phyloP scores from a whole-genome alignment of 2,888 invertebrate genomes.

The Xylocampa areola region DNA sequence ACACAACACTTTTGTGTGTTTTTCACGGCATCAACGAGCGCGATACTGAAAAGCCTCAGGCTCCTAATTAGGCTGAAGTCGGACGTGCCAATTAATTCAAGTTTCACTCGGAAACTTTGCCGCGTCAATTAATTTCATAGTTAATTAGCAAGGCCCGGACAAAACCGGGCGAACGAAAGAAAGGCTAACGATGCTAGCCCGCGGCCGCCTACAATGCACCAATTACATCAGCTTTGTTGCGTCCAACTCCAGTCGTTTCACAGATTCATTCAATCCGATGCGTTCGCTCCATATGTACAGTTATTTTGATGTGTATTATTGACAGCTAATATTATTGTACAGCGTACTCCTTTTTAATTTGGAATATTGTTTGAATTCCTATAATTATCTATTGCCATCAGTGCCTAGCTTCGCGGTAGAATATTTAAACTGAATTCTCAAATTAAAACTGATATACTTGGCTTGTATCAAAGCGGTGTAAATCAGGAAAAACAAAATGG shows the following conservation, averaged over 20 bases:
- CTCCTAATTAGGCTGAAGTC: slow-evolving; percentile 90
- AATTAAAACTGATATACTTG: too few relatives aligned
- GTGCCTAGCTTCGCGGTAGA: too few relatives aligned
- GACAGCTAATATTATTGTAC: neutral
- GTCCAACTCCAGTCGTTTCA: slow-evolving; percentile 70
- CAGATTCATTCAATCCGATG: slow-evolving; percentile 68
- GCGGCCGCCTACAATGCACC: slow-evolving; percentile 84
- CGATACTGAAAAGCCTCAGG: slow-evolving; percentile 88
- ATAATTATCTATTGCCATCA: too few relatives aligned
- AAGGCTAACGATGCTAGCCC: slow-evolving; percentile 87
- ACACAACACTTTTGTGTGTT: slow-evolving; percentile 88
- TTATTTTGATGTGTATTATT: slow-evolving; percentile 2
- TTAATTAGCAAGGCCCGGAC: slow-evolving; percentile 87
- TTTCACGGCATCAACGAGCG: slow-evolving; percentile 86
- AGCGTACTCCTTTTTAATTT: slow-evolving; percentile 35
- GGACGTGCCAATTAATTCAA: slow-evolving; percentile 90
- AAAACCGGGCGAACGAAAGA: slow-evolving; percentile 86
- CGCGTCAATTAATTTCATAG: slow-evolving; percentile 90
- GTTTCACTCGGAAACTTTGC: slow-evolving; percentile 90
- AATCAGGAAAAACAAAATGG: too few relatives aligned
- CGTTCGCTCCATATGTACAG: slow-evolving; percentile 13
- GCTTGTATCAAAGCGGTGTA: too few relatives aligned
- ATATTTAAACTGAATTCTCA: too few relatives aligned
- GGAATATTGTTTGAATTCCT: too few relatives aligned
- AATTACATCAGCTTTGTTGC: slow-evolving; percentile 85